Evolutionary conservation across 2,113 vertebrate genomes (phyloP).

Genomic region (Ascaphus truei): DNA sequence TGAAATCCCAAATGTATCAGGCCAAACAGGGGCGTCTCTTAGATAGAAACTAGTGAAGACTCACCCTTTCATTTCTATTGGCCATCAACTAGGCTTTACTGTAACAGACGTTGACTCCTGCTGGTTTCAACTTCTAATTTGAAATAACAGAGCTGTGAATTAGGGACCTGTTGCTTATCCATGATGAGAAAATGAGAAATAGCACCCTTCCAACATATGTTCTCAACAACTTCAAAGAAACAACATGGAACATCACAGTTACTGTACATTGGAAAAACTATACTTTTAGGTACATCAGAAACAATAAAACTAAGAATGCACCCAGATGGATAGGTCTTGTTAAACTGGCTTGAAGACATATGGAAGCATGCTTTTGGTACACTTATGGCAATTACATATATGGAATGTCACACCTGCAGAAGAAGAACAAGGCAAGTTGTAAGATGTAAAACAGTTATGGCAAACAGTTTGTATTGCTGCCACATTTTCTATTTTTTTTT

Average conservation of each 20-base stretch:
- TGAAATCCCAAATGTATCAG: neutral
- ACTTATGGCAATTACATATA: conserved; percentile 20
- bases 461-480: neutral
- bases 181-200: neutral
- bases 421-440: neutral
- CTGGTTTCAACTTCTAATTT: neutral
- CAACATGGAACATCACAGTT: neutral
- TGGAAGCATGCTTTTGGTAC: neutral
- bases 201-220: neutral
- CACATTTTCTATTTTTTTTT: conserved; percentile 6
- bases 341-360: neutral
- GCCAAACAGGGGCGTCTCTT: neutral
- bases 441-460: neutral
- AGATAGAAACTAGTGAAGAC: neutral
- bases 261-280: neutral
- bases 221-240: neutral
- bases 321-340: neutral
- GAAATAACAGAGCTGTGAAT: neutral
- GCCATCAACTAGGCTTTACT: neutral
- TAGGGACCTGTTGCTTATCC: neutral
- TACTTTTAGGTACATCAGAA: neutral
- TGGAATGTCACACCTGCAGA: conserved; percentile 6
- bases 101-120: neutral
- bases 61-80: neutral
- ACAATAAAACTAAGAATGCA: conserved; percentile 1